Conservation (phyloP, 2,113 vertebrate species). For the Hystrix cristata region DNA sequence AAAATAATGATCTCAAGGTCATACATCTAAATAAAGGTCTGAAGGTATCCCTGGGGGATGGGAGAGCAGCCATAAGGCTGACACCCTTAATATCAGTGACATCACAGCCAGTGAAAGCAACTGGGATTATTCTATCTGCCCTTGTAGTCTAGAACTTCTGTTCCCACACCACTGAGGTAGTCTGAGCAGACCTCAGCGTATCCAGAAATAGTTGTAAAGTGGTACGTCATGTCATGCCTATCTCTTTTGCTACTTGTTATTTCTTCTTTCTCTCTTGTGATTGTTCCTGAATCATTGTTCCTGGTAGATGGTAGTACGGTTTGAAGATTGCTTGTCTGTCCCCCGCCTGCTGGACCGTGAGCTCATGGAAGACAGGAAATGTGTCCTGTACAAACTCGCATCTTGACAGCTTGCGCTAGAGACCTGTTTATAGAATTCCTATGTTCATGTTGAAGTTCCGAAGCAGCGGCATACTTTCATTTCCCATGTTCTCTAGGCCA, state of each 20-base stretch:
- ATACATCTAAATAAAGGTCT: slow-evolving; percentile 56
- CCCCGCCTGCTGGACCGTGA: not conserved
- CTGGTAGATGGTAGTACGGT: not conserved
- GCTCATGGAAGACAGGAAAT: not conserved
- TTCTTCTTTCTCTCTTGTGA: not conserved
- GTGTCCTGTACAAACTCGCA: not conserved
- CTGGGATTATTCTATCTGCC: not conserved
- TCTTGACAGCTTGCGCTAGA: not conserved
- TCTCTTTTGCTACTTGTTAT: slow-evolving; percentile 9
- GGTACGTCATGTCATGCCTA: not conserved
- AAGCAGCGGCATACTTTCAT: not conserved
- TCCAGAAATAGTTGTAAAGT: not conserved
- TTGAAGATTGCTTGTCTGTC: not conserved
- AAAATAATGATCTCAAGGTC: slow-evolving; percentile 71
- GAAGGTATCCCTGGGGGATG: not conserved
- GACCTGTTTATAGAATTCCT: not conserved
- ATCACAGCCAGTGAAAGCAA: not conserved
- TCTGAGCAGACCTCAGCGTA: not conserved
- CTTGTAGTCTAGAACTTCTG: not conserved
- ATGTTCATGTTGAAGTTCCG: not conserved
- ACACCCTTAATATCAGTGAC: not conserved
- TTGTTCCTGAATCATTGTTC: not conserved
- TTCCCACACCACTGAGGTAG: not conserved
- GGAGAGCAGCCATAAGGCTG: not conserved
- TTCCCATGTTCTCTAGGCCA: not conserved